These are phyloP conservation scores for Squalus acanthias DNA, from an alignment of 2,797 vertebrate genomes.

Conservation along the genomic window DNA sequence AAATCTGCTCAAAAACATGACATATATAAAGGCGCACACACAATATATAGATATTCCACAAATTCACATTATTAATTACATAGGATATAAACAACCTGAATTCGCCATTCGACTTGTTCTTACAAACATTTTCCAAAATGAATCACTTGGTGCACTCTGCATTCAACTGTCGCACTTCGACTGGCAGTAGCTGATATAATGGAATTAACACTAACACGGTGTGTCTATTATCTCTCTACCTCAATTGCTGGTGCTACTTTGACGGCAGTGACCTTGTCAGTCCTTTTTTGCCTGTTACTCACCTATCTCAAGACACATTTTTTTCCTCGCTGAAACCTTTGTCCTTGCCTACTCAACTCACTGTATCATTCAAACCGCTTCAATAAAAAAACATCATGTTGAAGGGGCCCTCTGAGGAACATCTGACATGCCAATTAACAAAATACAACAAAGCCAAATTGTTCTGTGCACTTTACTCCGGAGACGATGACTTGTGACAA, in stretches of 20 bases:
- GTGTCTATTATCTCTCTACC: constrained; percentile 42
- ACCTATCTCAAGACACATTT: constrained; percentile 48
- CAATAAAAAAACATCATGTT: constrained; percentile 47
- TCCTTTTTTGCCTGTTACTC: constrained; percentile 45
- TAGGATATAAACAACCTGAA: neutral
- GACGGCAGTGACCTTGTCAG: constrained; percentile 49
- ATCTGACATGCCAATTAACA: constrained; percentile 59
- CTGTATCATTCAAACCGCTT: constrained; percentile 59
- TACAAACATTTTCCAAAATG: neutral
- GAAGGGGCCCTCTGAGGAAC: constrained; percentile 51
- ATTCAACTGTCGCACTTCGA: neutral
- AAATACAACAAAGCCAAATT: constrained; percentile 47
- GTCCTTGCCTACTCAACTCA: constrained; percentile 56
- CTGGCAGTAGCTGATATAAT: constrained; percentile 31
- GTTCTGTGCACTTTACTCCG: constrained; percentile 43
- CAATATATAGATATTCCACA: neutral
- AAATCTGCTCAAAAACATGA: neutral
- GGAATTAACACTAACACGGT: constrained; percentile 43
- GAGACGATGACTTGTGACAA: constrained; percentile 30
- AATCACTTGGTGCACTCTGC: neutral
- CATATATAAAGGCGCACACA: neutral
- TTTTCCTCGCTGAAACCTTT: constrained; percentile 45
- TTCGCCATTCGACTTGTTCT: neutral
- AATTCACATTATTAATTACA: neutral
- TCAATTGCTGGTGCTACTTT: constrained; percentile 46